phyloP scores from a whole-genome alignment of 92 coral and sea anemone species.

The Zoanthus sansibaricus region DNA sequence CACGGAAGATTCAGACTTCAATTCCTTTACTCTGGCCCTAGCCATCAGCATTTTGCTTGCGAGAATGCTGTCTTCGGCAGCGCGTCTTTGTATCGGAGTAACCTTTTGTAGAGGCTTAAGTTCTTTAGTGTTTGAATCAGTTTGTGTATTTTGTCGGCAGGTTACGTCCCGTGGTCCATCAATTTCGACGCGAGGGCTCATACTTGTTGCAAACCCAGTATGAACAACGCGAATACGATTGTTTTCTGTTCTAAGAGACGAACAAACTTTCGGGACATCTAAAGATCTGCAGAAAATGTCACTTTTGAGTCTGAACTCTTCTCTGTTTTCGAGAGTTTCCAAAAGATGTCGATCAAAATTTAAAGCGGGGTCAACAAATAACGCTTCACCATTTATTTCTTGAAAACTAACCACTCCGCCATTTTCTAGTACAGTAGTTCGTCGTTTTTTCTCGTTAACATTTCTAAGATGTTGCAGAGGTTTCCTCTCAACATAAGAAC shows the following conservation, averaged over 20 bases:
- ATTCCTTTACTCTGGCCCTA: slow-evolving; percentile 68
- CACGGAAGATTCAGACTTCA: slow-evolving; percentile 60
- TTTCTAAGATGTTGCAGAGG: slow-evolving; percentile 72
- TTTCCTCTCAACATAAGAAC: slow-evolving; percentile 79
- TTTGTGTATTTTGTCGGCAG: slow-evolving; percentile 58
- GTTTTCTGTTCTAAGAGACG: slow-evolving; percentile 66
- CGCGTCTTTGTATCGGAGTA: slow-evolving; percentile 81
- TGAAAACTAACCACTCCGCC: slow-evolving; percentile 84
- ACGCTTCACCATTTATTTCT: slow-evolving; percentile 75
- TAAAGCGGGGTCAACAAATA: slow-evolving; percentile 88
- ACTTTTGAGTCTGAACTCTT: slow-evolving; percentile 56
- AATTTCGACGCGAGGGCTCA: slow-evolving; percentile 40
- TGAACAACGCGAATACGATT: slow-evolving; percentile 72
- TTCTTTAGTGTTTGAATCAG: slow-evolving; percentile 34
- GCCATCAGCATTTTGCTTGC: slow-evolving; percentile 62
- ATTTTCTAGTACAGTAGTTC: slow-evolving; percentile 71
- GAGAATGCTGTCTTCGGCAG: slow-evolving; percentile 77
- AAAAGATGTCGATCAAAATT: slow-evolving; percentile 86
- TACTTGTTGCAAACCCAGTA: slow-evolving; percentile 37
- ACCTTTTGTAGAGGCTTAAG: slow-evolving; percentile 81
- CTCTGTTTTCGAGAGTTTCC: slow-evolving; percentile 66
- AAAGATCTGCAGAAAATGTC: slow-evolving; percentile 43
- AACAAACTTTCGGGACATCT: slow-evolving; percentile 51
- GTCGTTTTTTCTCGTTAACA: slow-evolving; percentile 53
- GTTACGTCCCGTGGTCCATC: slow-evolving; percentile 58